Conservation (phyloP, 2,797 vertebrate genomes). For the Merluccius polli region DNA sequence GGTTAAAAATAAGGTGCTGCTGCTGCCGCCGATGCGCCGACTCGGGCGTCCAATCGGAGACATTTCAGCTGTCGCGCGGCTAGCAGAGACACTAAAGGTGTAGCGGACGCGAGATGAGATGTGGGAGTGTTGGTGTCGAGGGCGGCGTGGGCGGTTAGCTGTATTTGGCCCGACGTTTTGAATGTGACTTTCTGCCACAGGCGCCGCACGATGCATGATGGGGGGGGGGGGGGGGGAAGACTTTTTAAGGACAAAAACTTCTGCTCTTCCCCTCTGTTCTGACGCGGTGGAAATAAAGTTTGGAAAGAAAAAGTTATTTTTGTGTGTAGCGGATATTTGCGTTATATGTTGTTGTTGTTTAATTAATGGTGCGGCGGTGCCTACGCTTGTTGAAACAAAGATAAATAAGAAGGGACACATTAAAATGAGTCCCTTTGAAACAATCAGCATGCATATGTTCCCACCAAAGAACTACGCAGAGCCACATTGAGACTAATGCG, state of each 20-base stretch:
- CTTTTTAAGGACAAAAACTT: conserved; percentile 1
- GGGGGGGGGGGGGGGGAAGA: background rate
- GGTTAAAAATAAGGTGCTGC: conserved; percentile 53
- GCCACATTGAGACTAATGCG: conserved; percentile 5
- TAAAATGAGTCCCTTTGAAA: conserved; percentile 8
- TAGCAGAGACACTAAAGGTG: background rate
- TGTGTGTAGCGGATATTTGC: background rate
- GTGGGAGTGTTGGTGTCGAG: background rate
- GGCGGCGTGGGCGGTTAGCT: conserved; percentile 5
- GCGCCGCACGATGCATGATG: background rate
- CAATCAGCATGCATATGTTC: conserved; percentile 13
- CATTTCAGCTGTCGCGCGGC: background rate
- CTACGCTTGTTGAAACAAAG: background rate
- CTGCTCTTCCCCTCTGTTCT: background rate
- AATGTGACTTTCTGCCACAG: conserved; percentile 4
- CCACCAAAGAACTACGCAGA: background rate
- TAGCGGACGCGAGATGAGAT: background rate
- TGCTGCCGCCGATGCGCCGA: too few relatives aligned
- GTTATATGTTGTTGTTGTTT: background rate
- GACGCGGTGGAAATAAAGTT: conserved; percentile 8
- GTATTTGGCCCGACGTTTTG: conserved; percentile 3
- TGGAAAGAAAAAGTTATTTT: background rate
- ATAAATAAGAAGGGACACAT: background rate
- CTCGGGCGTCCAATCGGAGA: background rate
- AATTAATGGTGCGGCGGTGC: background rate